phyloP scores from a whole-genome alignment of 2,797 vertebrate genomes.

The Telmatherina bonti region DNA sequence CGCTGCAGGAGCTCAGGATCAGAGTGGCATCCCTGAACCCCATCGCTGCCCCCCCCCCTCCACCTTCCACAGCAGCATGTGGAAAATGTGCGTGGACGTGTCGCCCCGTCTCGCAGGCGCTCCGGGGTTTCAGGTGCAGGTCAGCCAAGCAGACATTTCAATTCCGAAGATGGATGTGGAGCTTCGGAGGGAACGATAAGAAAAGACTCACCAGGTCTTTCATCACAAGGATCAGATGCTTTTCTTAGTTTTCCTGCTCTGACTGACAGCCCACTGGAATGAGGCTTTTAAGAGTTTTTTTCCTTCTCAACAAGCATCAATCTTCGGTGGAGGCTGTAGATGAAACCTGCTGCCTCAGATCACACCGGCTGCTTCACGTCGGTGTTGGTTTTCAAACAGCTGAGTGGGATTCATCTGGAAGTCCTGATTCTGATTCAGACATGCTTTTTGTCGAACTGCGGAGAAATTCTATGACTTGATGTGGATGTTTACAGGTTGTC shows the following conservation, averaged over 20 bases:
- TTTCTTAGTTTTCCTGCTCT: slow-evolving; percentile 59
- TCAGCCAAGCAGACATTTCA: slow-evolving; percentile 85
- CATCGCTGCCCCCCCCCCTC: slow-evolving; percentile 29
- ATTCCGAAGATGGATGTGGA: slow-evolving; percentile 86
- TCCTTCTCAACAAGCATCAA: slow-evolving; percentile 56
- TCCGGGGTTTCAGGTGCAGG: slow-evolving; percentile 78
- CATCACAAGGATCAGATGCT: slow-evolving; percentile 65
- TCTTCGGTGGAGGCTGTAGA: slow-evolving; percentile 62
- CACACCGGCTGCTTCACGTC: background rate
- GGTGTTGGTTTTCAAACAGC: slow-evolving; percentile 18
- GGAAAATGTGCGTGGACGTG: slow-evolving; percentile 24
- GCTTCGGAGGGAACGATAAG: slow-evolving; percentile 79
- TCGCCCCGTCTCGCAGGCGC: slow-evolving; percentile 59
- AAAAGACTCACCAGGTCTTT: slow-evolving; percentile 68
- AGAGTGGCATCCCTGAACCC: slow-evolving; percentile 17
- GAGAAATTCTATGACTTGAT: slow-evolving; percentile 39
- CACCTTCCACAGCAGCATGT: slow-evolving; percentile 17
- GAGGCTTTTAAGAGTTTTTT: slow-evolving; percentile 27
- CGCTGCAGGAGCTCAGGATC: slow-evolving; percentile 3
- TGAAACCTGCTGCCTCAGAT: slow-evolving; percentile 39
- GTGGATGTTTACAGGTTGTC: slow-evolving; percentile 49
- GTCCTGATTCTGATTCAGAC: slow-evolving; percentile 2
- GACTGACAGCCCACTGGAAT: slow-evolving; percentile 72
- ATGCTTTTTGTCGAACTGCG: slow-evolving; percentile 7
- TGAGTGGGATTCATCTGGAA: slow-evolving; percentile 23